These are phyloP conservation scores for Helostoma temminkii DNA, from an alignment of 2,797 vertebrate species.

Conservation along the genomic window DNA sequence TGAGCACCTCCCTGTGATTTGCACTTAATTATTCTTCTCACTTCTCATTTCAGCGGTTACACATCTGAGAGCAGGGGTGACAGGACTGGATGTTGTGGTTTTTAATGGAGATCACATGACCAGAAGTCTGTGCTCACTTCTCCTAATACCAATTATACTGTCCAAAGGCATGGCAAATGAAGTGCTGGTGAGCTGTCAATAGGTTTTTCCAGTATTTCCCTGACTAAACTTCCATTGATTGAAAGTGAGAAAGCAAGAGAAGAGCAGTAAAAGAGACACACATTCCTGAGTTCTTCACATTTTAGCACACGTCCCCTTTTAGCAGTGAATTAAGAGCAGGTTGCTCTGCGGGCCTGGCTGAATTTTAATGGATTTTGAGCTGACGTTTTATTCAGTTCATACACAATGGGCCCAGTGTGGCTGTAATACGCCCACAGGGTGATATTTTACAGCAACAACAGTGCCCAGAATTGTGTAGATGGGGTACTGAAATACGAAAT, in stretches of 20 bases:
- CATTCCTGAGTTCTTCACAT: slow-evolving; percentile 31
- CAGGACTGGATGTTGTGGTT: slow-evolving; percentile 18
- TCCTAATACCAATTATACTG: slow-evolving; percentile 51
- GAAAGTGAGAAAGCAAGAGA: slow-evolving; percentile 10
- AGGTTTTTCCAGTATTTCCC: slow-evolving; percentile 22
- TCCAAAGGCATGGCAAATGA: slow-evolving; percentile 52
- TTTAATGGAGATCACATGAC: slow-evolving; percentile 59
- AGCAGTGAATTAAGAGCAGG: slow-evolving; percentile 51
- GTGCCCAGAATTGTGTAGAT: slow-evolving; percentile 46
- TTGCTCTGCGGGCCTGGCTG: slow-evolving; percentile 50
- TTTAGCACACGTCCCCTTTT: slow-evolving; percentile 56
- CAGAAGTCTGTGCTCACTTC: slow-evolving; percentile 13
- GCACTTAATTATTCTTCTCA: slow-evolving; percentile 49
- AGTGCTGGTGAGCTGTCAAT: slow-evolving; percentile 31
- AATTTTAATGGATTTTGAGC: slow-evolving; percentile 70
- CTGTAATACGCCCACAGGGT: slow-evolving; percentile 63
- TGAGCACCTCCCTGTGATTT: slow-evolving; percentile 30
- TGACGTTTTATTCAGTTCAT: slow-evolving; percentile 60
- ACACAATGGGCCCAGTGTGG: slow-evolving; percentile 70
- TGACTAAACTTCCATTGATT: slow-evolving; percentile 31
- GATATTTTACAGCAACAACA: slow-evolving; percentile 61
- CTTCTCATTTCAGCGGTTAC: slow-evolving; percentile 35
- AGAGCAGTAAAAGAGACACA: slow-evolving; percentile 10
- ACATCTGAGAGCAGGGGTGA: slow-evolving; percentile 20
- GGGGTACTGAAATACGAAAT: slow-evolving; percentile 45